Conservation (phyloP, 2,113 vertebrate genomes). For the Macheiramphus alcinus region DNA sequence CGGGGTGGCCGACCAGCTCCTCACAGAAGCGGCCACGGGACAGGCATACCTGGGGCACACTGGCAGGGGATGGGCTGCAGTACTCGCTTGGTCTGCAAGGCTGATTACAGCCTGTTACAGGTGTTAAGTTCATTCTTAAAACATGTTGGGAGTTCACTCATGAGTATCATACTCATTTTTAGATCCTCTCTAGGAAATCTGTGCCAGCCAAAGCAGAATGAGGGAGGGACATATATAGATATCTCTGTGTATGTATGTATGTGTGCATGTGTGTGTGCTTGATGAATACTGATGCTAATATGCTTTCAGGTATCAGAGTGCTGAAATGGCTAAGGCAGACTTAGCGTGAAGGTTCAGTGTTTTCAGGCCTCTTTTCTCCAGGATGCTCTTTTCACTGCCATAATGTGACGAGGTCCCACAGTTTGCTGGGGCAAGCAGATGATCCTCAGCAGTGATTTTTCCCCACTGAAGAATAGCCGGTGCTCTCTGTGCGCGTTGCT, state of each 20-base stretch:
- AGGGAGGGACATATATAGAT: background rate
- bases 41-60: rapidly evolving
- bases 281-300: background rate
- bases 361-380: background rate
- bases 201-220: background rate
- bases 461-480: background rate
- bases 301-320: background rate
- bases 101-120: background rate
- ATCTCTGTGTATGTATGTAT: background rate
- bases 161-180: background rate
- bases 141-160: background rate
- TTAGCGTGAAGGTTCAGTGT: background rate
- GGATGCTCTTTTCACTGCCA: background rate
- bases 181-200: background rate
- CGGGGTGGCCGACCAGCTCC: rapidly evolving
- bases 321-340: background rate
- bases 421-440: background rate
- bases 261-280: background rate
- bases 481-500: background rate
- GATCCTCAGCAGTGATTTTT: background rate
- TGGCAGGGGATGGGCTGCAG: background rate
- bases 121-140: background rate
- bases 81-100: background rate
- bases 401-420: background rate
- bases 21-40: rapidly evolving